Percentiles rank a stretch among this genome's conserved stretches.
phyloP scores from a whole-genome alignment of 2,113 vertebrate genomes.

The Stigmatopora argus region DNA sequence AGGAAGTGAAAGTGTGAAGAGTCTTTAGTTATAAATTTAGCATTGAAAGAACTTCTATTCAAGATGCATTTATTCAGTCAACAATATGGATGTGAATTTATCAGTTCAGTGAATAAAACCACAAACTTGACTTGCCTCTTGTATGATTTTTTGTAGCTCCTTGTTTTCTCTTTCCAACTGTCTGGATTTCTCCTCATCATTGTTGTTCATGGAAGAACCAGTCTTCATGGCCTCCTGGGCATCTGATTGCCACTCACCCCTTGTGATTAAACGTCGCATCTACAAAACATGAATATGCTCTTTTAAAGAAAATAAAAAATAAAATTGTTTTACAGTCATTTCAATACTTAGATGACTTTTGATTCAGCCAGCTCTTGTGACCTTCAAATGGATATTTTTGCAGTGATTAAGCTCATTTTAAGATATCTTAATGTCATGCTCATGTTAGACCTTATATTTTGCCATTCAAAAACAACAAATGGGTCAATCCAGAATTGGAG shows the following conservation, averaged over 20 bases:
- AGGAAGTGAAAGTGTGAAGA: too few species aligned
- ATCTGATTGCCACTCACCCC: constrained; percentile 94
- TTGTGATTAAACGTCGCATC: constrained; percentile 91
- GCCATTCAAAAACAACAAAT: neutral
- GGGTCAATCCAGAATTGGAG: too few species aligned
- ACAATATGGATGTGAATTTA: neutral
- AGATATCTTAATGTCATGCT: neutral
- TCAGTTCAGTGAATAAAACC: neutral
- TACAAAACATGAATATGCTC: constrained; percentile 31
- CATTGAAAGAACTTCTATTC: too few species aligned
- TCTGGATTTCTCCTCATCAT: constrained; percentile 91
- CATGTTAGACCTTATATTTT: neutral
- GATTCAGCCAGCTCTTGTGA: neutral
- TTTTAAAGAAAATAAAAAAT: neutral
- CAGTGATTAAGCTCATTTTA: neutral
- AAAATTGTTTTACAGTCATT: too few species aligned
- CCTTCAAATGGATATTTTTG: neutral
- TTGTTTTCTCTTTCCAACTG: constrained; percentile 91
- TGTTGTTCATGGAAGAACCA: constrained; percentile 92
- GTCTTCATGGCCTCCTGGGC: constrained; percentile 96
- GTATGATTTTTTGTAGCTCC: constrained; percentile 91
- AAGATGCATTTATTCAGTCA: constrained; percentile 65
- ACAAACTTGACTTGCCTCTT: constrained; percentile 72
- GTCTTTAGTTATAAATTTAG: too few species aligned
- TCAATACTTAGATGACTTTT: neutral